These are phyloP conservation scores for Aphis craccivora DNA, from an alignment of 1,140 invertebrate species.

Conservation along the genomic window DNA sequence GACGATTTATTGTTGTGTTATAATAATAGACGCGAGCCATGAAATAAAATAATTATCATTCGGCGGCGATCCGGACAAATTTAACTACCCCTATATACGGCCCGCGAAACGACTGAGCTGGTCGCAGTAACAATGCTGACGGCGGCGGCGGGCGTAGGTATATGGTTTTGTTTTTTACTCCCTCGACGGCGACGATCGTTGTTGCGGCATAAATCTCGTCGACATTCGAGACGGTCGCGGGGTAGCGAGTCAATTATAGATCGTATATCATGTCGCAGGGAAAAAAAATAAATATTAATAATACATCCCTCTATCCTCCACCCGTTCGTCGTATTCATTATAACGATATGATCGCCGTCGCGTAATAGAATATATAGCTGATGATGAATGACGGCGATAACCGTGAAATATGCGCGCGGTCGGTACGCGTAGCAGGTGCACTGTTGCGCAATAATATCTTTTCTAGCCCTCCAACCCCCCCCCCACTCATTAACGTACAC, in stretches of 20 bases:
- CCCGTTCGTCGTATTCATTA: neutral
- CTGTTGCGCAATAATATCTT: neutral
- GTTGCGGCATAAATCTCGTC: neutral
- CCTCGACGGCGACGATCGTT: neutral
- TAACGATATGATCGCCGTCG: neutral
- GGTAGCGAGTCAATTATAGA: slow-evolving; percentile 35
- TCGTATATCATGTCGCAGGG: neutral
- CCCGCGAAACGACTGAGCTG: neutral
- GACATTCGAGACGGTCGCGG: slow-evolving; percentile 28
- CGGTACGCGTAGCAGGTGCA: neutral
- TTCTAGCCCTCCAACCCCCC: neutral
- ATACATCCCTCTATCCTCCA: neutral
- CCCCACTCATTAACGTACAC: neutral
- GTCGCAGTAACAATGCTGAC: neutral
- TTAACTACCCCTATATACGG: neutral
- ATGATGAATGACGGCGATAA: slow-evolving; percentile 39
- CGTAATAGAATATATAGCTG: neutral
- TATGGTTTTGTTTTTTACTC: neutral
- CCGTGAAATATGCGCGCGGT: slow-evolving; percentile 39
- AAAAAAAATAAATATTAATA: slow-evolving; percentile 2
- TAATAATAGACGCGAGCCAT: neutral
- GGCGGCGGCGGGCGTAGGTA: neutral
- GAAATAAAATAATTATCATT: neutral
- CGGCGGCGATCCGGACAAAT: neutral
- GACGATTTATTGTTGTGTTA: neutral